A percentile compares a stretch with the other conserved stretches of the same genome.
phyloP scores from a whole-genome alignment of 2,797 vertebrate genomes.

The Enteromius viviparus region DNA sequence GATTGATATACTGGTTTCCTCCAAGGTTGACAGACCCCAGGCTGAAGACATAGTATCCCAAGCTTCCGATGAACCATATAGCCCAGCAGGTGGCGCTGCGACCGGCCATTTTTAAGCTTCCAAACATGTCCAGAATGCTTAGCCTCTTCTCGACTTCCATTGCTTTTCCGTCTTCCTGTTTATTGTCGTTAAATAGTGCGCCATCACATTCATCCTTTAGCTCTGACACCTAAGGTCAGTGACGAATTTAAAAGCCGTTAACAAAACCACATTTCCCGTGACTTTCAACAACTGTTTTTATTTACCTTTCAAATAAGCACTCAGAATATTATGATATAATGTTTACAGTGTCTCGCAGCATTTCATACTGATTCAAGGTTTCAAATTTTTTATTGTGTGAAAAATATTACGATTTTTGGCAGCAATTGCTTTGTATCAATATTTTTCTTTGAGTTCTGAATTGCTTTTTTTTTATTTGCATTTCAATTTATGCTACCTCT shows the following conservation, averaged over 20 bases:
- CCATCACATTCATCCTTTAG: constrained; percentile 63
- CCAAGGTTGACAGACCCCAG: constrained; percentile 88
- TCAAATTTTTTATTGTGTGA: neutral
- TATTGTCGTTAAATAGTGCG: constrained; percentile 34
- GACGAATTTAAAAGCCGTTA: neutral
- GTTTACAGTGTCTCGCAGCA: neutral
- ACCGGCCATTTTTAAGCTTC: constrained; percentile 81
- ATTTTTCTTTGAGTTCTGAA: neutral
- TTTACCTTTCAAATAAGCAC: neutral
- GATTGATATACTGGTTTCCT: constrained; percentile 90
- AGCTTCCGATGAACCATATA: constrained; percentile 91
- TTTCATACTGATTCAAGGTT: neutral
- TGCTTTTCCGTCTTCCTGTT: constrained; percentile 41
- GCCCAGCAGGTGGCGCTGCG: constrained; percentile 90
- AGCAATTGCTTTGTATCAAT: neutral
- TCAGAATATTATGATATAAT: neutral
- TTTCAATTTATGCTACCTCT: neutral
- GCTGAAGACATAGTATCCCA: constrained; percentile 93
- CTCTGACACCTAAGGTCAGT: constrained; percentile 52
- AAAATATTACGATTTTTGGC: neutral
- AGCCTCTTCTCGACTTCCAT: constrained; percentile 73
- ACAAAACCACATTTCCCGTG: neutral
- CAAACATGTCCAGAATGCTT: constrained; percentile 86
- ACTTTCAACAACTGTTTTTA: neutral
- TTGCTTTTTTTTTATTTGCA: neutral